A percentile compares a stretch with the other conserved stretches of the same genome.
phyloP scores from a whole-genome alignment of 2,797 vertebrate genomes.

The Odontamblyopus rebecca region DNA sequence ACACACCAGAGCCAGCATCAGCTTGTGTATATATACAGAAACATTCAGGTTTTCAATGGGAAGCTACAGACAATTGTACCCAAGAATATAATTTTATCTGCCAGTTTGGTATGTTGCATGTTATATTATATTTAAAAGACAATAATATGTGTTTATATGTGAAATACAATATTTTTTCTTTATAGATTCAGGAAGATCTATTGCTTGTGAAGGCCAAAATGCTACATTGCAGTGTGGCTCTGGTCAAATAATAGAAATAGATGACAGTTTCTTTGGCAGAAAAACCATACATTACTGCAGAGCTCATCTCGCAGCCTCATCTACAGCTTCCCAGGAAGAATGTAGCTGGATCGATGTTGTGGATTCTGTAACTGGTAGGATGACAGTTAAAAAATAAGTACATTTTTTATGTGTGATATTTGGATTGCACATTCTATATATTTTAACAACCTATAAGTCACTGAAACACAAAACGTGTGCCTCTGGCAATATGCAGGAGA shows the following conservation, averaged over 20 bases:
- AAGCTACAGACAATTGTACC: conserved; percentile 80
- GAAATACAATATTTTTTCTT: conserved; percentile 1
- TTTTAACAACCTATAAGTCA: conserved; percentile 9
- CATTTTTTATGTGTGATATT: conserved; percentile 1
- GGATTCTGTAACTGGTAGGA: conserved; percentile 85
- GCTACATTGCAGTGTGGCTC: conserved; percentile 88
- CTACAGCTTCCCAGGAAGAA: conserved; percentile 65
- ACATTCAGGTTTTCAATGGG: conserved; percentile 84
- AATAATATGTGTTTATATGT: background rate
- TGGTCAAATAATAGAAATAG: conserved; percentile 86
- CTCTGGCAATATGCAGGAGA: conserved; percentile 14
- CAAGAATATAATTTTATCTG: conserved; percentile 88
- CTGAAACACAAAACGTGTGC: conserved; percentile 18
- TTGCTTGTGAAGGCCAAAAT: conserved; percentile 86
- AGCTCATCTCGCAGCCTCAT: conserved; percentile 30
- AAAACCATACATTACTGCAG: conserved; percentile 86
- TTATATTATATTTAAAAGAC: background rate
- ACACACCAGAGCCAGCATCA: conserved; percentile 53
- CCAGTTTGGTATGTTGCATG: conserved; percentile 84
- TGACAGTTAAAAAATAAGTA: background rate
- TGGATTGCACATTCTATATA: background rate
- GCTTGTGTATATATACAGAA: conserved; percentile 82
- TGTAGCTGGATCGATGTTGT: conserved; percentile 85
- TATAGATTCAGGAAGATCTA: conserved; percentile 79
- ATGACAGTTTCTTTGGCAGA: conserved; percentile 85